Percentiles rank a stretch among this genome's conserved stretches.
Conservation (phyloP, 2,888 invertebrate species). For the Athalia rosae region DNA sequence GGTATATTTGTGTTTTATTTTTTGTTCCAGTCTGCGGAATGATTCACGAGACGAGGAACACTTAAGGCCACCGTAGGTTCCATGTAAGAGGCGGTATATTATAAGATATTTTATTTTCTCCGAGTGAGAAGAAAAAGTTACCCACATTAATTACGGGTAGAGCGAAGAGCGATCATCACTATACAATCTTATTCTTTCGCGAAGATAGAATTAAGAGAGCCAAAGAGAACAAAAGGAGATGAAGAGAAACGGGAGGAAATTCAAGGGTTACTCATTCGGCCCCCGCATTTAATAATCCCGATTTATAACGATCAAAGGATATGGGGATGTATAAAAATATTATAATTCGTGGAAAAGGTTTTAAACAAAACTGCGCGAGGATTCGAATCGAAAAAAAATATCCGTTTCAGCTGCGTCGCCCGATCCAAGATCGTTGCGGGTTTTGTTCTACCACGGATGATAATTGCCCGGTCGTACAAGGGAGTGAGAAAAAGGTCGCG, state of each 20-base stretch:
- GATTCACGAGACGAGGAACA: conserved; percentile 24
- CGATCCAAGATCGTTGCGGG: too few species aligned
- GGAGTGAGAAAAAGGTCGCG: not conserved
- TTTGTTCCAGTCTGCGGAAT: not conserved
- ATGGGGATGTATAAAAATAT: not conserved
- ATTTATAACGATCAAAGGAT: not conserved
- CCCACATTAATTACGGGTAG: conserved; percentile 32
- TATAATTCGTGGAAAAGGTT: conserved; percentile 20
- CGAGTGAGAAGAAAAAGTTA: conserved; percentile 16
- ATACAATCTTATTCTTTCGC: not conserved
- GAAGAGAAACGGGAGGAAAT: not conserved
- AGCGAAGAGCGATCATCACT: conserved; percentile 13
- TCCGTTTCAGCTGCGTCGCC: not conserved
- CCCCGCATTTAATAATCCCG: conserved; percentile 14
- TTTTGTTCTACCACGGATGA: not conserved
- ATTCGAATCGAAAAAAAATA: conserved; percentile 13
- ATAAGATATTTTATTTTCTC: conserved; percentile 9
- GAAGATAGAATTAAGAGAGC: not conserved
- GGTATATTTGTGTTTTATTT: not conserved
- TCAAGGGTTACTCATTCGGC: conserved; percentile 9
- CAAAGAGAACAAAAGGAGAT: not conserved
- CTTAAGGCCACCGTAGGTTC: conserved; percentile 5
- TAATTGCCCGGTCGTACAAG: not conserved
- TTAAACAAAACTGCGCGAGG: not conserved
- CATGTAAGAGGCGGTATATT: not conserved